A percentile compares a stretch with the other conserved stretches of the same genome.
These are phyloP conservation scores for Ploceus nigricollis DNA, from an alignment of 2,113 vertebrate species.

Conservation along the genomic window DNA sequence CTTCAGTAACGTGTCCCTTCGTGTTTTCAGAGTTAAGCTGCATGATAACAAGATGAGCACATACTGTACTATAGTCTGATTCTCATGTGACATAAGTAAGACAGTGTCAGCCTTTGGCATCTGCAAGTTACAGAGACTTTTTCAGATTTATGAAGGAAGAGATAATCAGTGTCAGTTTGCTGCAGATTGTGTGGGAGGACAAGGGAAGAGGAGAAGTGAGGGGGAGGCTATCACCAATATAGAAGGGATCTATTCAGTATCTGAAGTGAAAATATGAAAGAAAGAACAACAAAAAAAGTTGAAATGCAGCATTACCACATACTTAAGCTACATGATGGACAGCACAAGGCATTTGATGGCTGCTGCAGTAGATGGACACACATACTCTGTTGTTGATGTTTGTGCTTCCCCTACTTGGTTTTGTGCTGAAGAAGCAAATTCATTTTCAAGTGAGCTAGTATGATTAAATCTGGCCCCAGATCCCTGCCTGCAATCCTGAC, in stretches of 20 bases:
- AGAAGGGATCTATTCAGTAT: slow-evolving; percentile 3
- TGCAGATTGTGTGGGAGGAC: neutral
- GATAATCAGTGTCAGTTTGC: neutral
- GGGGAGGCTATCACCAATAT: neutral
- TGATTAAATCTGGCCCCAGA: neutral
- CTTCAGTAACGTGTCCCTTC: neutral
- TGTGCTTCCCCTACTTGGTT: neutral
- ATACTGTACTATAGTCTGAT: neutral
- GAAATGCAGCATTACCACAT: neutral
- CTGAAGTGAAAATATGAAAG: slow-evolving; percentile 36
- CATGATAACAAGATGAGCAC: neutral
- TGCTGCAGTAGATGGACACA: neutral
- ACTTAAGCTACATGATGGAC: neutral
- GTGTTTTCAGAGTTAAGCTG: neutral
- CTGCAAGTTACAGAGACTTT: slow-evolving; percentile 1
- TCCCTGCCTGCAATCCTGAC: neutral
- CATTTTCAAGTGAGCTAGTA: neutral
- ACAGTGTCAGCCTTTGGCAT: slow-evolving; percentile 24
- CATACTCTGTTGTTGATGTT: neutral
- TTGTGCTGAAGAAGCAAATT: neutral
- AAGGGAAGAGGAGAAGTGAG: neutral
- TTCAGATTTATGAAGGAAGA: neutral
- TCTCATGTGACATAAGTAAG: slow-evolving; percentile 3
- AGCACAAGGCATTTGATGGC: neutral
- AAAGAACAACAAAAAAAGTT: neutral